Evolutionary conservation across 2,113 vertebrate species (phyloP).

Genomic region (Prunella fulvescens): DNA sequence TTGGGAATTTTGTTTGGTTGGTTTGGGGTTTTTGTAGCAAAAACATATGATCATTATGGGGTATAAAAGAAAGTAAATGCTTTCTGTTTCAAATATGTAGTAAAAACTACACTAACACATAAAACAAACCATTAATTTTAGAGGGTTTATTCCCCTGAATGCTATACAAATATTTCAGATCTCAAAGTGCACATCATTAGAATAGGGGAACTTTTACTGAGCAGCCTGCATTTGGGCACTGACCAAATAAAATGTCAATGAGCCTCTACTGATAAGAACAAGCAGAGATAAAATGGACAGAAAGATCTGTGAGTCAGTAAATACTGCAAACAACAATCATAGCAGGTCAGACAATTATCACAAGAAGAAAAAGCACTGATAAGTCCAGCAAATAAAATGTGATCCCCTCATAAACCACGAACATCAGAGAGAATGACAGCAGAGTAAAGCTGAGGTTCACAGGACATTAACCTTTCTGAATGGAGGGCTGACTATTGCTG

Average conservation of each 20-base stretch:
- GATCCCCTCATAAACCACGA: neutral
- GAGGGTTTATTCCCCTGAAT: neutral
- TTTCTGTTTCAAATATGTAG: neutral
- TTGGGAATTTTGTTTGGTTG: neutral
- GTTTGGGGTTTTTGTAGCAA: neutral
- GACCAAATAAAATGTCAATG: neutral
- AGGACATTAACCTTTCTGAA: constrained; percentile 22
- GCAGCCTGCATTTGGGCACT: neutral
- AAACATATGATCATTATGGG: neutral
- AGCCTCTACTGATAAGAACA: neutral
- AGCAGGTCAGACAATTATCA: neutral
- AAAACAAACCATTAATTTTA: neutral
- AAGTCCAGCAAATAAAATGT: constrained; percentile 17
- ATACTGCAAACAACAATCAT: neutral
- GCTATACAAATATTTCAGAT: neutral
- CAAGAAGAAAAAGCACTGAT: neutral
- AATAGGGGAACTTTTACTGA: neutral
- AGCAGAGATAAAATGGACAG: neutral
- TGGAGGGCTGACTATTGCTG: neutral
- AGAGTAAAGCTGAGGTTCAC: neutral
- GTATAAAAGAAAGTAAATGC: neutral
- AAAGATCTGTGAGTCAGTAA: constrained; percentile 5
- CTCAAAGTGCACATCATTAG: neutral
- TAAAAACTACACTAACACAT: neutral
- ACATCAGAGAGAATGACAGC: neutral